A percentile compares a stretch with the other conserved stretches of the same genome.
These are phyloP conservation scores for Lepidurus apus DNA, from an alignment of 1,140 invertebrate species.

Conservation along the genomic window DNA sequence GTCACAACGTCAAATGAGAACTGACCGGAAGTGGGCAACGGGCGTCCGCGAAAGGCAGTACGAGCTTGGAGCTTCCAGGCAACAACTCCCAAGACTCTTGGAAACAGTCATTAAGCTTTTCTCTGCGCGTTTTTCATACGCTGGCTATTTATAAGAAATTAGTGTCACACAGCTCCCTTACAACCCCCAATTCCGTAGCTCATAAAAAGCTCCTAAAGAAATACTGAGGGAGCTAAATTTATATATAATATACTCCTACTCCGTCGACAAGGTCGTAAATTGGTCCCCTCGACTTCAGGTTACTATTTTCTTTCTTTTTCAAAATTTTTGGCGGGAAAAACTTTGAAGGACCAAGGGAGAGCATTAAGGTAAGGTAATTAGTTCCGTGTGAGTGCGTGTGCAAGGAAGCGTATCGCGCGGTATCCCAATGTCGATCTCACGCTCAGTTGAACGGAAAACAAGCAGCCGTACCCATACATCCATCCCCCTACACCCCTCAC, in stretches of 20 bases:
- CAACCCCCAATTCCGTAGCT: not conserved
- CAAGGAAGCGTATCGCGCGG: slow-evolving; percentile 16
- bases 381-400: slow-evolving; percentile 6
- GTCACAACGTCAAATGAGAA: slow-evolving; percentile 18
- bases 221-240: not conserved
- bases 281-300: not conserved
- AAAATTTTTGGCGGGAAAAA: slow-evolving; percentile 7
- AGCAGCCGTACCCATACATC: not conserved
- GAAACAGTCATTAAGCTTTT: slow-evolving; percentile 10
- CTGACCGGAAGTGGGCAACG: slow-evolving; percentile 20
- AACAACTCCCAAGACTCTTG: slow-evolving; percentile 7
- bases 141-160: slow-evolving; percentile 6
- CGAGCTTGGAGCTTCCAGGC: not conserved
- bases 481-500: not conserved
- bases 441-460: slow-evolving; percentile 18
- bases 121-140: slow-evolving; percentile 7
- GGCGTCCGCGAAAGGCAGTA: not conserved
- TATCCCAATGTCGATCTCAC: slow-evolving; percentile 18
- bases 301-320: not conserved
- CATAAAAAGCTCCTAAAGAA: slow-evolving; percentile 8
- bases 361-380: not conserved
- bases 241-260: not conserved
- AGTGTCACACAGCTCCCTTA: slow-evolving; percentile 9
- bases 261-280: slow-evolving; percentile 17
- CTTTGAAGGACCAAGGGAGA: not conserved